phyloP scores from a whole-genome alignment of 2,888 invertebrate species.

The Matsumyia berberina region DNA sequence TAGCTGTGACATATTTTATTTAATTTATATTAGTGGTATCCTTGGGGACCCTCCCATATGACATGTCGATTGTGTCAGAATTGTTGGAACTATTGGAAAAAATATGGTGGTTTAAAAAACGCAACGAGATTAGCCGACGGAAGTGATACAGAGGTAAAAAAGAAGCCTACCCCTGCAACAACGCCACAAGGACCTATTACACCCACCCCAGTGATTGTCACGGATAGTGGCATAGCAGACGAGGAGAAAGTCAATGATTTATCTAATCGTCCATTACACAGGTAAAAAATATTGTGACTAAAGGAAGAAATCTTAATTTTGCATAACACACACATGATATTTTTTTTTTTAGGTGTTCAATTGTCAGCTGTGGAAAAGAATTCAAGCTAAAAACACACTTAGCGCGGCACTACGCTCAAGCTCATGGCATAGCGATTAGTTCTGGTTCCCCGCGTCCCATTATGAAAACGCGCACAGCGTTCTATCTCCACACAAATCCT shows the following conservation, averaged over 20 bases:
- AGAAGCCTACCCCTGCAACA: slow-evolving; percentile 80
- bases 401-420: slow-evolving; percentile 96
- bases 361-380: slow-evolving; percentile 96
- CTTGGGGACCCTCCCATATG: slow-evolving; percentile 97
- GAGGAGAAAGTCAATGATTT: slow-evolving; percentile 85
- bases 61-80: slow-evolving; percentile 96
- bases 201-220: slow-evolving; percentile 65
- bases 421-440: slow-evolving; percentile 90
- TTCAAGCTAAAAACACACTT: slow-evolving; percentile 98
- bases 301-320: slow-evolving; percentile 2
- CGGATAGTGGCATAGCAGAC: slow-evolving; percentile 80
- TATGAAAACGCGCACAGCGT: slow-evolving; percentile 98
- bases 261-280: slow-evolving; percentile 83
- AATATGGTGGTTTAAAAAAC: slow-evolving; percentile 97
- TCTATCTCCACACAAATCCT: slow-evolving; percentile 96
- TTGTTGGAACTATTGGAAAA: slow-evolving; percentile 99
- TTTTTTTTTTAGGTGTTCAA: slow-evolving; percentile 90
- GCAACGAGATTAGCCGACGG: slow-evolving; percentile 85
- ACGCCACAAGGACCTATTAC: slow-evolving; percentile 77
- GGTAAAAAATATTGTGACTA: slow-evolving; percentile 79
- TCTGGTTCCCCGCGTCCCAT: slow-evolving; percentile 94
- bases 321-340: no score
- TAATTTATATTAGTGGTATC: slow-evolving; percentile 93
- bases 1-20: not conserved
- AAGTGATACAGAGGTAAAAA: slow-evolving; percentile 84